Evolutionary conservation across 2,113 vertebrate species (phyloP).

Genomic region (Gopherus flavomarginatus): DNA sequence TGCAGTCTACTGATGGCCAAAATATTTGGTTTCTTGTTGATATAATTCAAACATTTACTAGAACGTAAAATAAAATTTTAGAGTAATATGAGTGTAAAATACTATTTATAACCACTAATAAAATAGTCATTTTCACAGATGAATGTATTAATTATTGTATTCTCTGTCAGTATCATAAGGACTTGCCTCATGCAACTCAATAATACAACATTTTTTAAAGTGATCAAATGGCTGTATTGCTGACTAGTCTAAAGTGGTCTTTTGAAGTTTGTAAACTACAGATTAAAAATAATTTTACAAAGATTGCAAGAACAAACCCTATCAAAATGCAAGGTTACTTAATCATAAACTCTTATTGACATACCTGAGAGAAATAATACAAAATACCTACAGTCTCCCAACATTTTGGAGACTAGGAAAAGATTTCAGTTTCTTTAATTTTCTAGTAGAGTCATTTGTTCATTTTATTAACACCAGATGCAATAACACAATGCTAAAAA

Average conservation of each 20-base stretch:
- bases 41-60: neutral
- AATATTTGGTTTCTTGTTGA: neutral
- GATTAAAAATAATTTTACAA: neutral
- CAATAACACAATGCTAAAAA: constrained; percentile 79
- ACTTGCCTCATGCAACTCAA: constrained; percentile 13
- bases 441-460: constrained; percentile 70
- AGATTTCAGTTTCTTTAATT: constrained; percentile 66
- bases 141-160: constrained; percentile 25
- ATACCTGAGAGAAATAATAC: constrained; percentile 44
- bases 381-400: constrained; percentile 48
- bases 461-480: constrained; percentile 82
- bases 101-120: neutral
- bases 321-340: constrained; percentile 38
- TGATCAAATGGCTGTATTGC: neutral
- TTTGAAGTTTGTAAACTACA: neutral
- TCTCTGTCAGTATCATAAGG: neutral
- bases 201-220: constrained; percentile 21
- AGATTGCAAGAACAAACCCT: constrained; percentile 40
- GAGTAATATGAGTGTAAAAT: neutral
- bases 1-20: neutral
- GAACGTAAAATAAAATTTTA: neutral
- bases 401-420: constrained; percentile 65
- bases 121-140: neutral
- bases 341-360: constrained; percentile 52
- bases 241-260: neutral